phyloP scores from a whole-genome alignment of 2,888 invertebrate species.

The Omphaloscelis lunosa region DNA sequence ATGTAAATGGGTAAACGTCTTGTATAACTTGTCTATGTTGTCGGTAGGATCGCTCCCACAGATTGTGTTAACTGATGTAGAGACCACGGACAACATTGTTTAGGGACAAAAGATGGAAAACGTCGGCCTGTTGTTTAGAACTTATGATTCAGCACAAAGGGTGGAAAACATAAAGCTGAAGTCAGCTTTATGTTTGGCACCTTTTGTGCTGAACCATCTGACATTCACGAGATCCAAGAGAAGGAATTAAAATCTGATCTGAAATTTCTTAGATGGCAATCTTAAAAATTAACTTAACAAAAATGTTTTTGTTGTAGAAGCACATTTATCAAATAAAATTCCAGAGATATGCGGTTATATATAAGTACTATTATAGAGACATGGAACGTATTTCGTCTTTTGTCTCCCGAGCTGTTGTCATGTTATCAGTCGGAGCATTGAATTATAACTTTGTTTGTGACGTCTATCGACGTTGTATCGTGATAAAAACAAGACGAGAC shows the following conservation, averaged over 20 bases:
- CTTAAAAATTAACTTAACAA: not conserved
- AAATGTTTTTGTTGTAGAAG: not conserved
- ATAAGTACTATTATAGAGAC: constrained; percentile 4
- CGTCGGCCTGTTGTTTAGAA: constrained; percentile 32
- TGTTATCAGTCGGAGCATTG: constrained; percentile 70
- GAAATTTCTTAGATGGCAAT: not conserved
- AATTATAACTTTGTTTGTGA: constrained; percentile 77
- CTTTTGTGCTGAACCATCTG: constrained; percentile 36
- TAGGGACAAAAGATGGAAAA: constrained; percentile 54
- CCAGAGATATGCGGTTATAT: constrained; percentile 12
- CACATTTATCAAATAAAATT: constrained; percentile 12
- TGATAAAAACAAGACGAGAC: constrained; percentile 63
- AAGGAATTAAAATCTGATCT: constrained; percentile 16
- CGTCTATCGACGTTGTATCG: constrained; percentile 59
- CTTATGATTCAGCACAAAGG: constrained; percentile 30
- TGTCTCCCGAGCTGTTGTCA: constrained; percentile 68
- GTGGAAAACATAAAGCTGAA: constrained; percentile 32
- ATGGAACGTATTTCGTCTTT: constrained; percentile 58
- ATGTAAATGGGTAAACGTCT: constrained; percentile 85
- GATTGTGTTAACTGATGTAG: constrained; percentile 65
- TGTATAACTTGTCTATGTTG: constrained; percentile 76
- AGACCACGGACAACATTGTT: constrained; percentile 54
- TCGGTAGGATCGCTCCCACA: constrained; percentile 65
- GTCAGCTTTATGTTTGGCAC: no score
- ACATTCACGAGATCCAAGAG: constrained; percentile 28